Conservation (phyloP, 1,140 invertebrate species). For the Temnothorax longispinosus region DNA sequence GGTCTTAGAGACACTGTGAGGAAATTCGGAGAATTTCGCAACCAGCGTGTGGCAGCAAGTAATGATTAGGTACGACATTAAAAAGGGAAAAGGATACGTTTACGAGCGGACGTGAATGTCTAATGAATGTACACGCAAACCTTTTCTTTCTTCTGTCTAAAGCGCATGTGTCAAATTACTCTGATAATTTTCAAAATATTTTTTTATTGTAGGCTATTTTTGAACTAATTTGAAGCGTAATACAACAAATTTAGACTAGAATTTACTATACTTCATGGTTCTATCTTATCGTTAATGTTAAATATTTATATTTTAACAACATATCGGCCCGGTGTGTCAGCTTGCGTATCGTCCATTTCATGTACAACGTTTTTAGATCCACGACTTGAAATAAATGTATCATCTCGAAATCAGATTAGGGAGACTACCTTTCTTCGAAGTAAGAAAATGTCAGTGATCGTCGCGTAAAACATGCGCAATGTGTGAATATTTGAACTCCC, state of each 20-base stretch:
- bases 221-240: neutral
- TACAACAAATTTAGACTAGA: neutral
- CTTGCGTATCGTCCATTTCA: neutral
- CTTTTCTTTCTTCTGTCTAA: neutral
- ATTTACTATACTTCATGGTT: neutral
- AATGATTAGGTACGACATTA: neutral
- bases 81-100: neutral
- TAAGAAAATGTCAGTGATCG: neutral
- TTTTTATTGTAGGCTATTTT: neutral
- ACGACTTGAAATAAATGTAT: neutral
- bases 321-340: neutral
- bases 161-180: neutral
- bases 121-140: neutral
- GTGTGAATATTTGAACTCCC: conserved; percentile 8
- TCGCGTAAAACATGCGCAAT: neutral
- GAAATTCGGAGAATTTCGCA: conserved; percentile 13
- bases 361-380: neutral
- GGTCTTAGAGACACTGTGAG: neutral
- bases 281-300: neutral
- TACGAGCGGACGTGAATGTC: neutral
- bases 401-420: neutral
- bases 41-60: neutral
- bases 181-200: neutral
- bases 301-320: neutral
- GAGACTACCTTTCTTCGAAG: neutral